Conservation (phyloP, 2,888 invertebrate genomes). For the Hermodice carunculata region DNA sequence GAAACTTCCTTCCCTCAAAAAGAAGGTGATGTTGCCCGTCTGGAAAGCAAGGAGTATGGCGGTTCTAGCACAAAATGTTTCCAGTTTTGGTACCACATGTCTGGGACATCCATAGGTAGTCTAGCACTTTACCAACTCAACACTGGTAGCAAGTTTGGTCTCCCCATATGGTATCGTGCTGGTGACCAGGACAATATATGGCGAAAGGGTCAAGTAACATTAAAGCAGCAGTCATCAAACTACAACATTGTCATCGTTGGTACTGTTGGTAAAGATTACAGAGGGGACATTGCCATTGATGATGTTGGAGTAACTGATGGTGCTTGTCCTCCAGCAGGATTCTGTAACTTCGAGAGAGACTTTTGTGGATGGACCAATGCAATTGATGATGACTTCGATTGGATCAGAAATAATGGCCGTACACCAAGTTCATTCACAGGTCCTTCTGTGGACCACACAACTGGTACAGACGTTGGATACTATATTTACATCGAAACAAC, state of each 20-base stretch:
- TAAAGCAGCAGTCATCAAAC: no score
- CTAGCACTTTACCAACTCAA: constrained; percentile 52
- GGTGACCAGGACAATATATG: constrained; percentile 58
- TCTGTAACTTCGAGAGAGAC: constrained; percentile 51
- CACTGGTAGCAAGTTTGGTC: constrained; percentile 32
- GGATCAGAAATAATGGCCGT: constrained; percentile 54
- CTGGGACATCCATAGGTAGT: constrained; percentile 53
- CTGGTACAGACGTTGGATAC: constrained; percentile 46
- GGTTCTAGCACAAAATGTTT: constrained; percentile 25
- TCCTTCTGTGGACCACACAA: constrained; percentile 62
- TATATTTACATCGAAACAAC: constrained; percentile 35
- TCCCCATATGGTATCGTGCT: constrained; percentile 50
- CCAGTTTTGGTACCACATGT: constrained; percentile 61
- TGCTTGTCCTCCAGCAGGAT: constrained; percentile 46
- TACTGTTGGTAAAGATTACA: constrained; percentile 45
- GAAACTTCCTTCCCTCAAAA: no score
- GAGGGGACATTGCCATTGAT: constrained; percentile 58
- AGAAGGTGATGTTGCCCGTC: no score
- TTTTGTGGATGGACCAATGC: constrained; percentile 44
- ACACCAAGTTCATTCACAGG: constrained; percentile 55
- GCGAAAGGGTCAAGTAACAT: constrained; percentile 43
- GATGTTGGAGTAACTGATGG: constrained; percentile 59
- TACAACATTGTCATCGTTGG: not conserved
- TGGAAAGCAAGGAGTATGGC: not conserved
- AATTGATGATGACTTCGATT: constrained; percentile 62